These are phyloP conservation scores for Itoplectis maculator DNA, from an alignment of 2,888 invertebrate genomes.

Conservation along the genomic window DNA sequence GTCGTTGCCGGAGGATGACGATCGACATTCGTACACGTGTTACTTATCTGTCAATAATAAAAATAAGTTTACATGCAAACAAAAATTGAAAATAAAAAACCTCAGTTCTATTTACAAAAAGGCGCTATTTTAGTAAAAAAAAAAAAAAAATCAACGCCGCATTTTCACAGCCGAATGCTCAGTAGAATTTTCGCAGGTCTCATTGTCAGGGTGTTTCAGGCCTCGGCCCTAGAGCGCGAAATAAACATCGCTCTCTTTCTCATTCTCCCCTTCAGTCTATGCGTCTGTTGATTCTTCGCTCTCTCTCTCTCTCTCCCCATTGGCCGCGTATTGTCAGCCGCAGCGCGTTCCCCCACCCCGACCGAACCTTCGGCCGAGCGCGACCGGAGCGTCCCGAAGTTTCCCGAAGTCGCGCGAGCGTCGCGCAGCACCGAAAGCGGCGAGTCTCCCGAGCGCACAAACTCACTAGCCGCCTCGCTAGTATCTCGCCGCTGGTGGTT, in stretches of 20 bases:
- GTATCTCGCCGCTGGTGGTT: slow-evolving; percentile 30
- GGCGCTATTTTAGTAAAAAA: too few species aligned
- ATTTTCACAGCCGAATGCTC: too few species aligned
- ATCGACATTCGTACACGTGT: too few species aligned
- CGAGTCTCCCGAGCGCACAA: slow-evolving; percentile 28
- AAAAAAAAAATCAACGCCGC: too few species aligned
- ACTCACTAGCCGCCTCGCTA: too few species aligned
- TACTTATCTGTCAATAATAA: too few species aligned
- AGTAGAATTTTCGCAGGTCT: too few species aligned
- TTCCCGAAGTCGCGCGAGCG: slow-evolving; percentile 24
- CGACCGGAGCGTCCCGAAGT: slow-evolving; percentile 30
- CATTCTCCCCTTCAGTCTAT: background rate
- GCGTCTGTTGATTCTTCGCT: background rate
- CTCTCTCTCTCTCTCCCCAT: background rate
- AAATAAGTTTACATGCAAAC: too few species aligned
- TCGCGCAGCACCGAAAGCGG: slow-evolving; percentile 34
- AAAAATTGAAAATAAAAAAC: too few species aligned
- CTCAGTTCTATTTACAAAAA: too few species aligned
- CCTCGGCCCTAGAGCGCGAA: background rate
- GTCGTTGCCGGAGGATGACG: too few species aligned
- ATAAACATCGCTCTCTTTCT: background rate
- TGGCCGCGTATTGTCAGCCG: background rate
- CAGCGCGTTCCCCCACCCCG: slow-evolving; percentile 9
- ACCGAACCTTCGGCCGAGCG: slow-evolving; percentile 5
- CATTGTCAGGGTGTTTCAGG: too few species aligned